phyloP scores from a whole-genome alignment of 2,797 vertebrate species.

The Cetoscarus ocellatus region DNA sequence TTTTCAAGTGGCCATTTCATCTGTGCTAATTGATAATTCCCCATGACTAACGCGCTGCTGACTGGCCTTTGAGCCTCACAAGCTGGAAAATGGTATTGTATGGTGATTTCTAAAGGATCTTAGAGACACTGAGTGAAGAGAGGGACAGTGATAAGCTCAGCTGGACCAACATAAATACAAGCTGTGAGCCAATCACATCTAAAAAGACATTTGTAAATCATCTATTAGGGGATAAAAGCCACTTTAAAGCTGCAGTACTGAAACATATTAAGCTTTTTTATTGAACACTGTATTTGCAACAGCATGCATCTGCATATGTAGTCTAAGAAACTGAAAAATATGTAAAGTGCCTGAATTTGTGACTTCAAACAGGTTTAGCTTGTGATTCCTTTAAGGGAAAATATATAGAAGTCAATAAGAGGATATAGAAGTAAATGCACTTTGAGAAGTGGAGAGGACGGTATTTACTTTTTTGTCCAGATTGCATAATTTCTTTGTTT shows the following conservation, averaged over 20 bases:
- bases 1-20: conserved; percentile 82
- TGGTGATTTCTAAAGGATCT: conserved; percentile 72
- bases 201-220: conserved; percentile 49
- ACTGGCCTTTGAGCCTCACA: conserved; percentile 74
- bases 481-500: background rate
- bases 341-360: too few species aligned
- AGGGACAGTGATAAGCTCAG: conserved; percentile 49
- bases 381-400: too few species aligned
- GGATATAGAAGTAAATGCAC: background rate
- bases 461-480: background rate
- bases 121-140: conserved; percentile 42
- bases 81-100: conserved; percentile 72
- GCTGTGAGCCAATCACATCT: conserved; percentile 38
- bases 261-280: conserved; percentile 5
- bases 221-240: conserved; percentile 33
- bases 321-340: background rate
- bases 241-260: conserved; percentile 16
- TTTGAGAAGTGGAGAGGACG: background rate
- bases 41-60: conserved; percentile 73
- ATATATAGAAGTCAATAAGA: too few species aligned
- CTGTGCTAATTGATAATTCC: conserved; percentile 83
- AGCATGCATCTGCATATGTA: background rate
- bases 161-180: conserved; percentile 47
- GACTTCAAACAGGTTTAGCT: too few species aligned
- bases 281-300: conserved; percentile 11